These are phyloP conservation scores for Andrena cerasifolii DNA, from an alignment of 1,140 invertebrate genomes.

Conservation along the genomic window DNA sequence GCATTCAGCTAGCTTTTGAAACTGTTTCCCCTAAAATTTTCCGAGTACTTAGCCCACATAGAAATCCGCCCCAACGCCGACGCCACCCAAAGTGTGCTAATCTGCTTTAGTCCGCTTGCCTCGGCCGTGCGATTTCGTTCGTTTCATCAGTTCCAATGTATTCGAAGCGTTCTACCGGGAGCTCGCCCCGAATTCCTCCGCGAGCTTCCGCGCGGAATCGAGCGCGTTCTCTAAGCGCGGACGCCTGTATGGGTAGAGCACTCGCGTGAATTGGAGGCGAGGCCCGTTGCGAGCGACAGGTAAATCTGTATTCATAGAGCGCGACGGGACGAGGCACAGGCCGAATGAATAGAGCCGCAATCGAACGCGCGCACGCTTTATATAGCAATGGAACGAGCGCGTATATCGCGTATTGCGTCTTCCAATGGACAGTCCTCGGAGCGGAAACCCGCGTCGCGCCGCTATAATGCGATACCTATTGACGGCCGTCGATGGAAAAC, in stretches of 20 bases:
- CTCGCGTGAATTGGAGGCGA: neutral
- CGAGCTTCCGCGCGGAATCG: neutral
- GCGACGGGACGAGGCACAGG: neutral
- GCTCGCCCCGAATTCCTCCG: neutral
- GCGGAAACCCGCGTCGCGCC: constrained; percentile 41
- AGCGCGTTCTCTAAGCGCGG: neutral
- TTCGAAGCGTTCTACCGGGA: neutral
- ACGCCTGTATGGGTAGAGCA: neutral
- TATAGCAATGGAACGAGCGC: constrained; percentile 40
- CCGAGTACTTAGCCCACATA: too few relatives aligned
- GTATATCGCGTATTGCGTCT: constrained; percentile 41
- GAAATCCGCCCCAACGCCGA: too few relatives aligned
- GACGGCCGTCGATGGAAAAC: constrained; percentile 38
- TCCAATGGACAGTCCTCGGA: constrained; percentile 34
- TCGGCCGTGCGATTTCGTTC: too few relatives aligned
- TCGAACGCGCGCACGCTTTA: constrained; percentile 40
- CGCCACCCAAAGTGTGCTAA: too few relatives aligned
- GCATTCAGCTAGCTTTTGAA: too few relatives aligned
- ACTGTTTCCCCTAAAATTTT: too few relatives aligned
- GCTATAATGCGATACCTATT: constrained; percentile 44
- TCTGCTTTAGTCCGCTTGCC: too few relatives aligned
- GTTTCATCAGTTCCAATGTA: neutral
- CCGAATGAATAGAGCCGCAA: constrained; percentile 18
- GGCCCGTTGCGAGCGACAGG: neutral
- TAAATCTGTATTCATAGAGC: constrained; percentile 41